These are phyloP conservation scores for Exocentrus adspersus DNA, from an alignment of 2,888 invertebrate species.

Conservation along the genomic window DNA sequence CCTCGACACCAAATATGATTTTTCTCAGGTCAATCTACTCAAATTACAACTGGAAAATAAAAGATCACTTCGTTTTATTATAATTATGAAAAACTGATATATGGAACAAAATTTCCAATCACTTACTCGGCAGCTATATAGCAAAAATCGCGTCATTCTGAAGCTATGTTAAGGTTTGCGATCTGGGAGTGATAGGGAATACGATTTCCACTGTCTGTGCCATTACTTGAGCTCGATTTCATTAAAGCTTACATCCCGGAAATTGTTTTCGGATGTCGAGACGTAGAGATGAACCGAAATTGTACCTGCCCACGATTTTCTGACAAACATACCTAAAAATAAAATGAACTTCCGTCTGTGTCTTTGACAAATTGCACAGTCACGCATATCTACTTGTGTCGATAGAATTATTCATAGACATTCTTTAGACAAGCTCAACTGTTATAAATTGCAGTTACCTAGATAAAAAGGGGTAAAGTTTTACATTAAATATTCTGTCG, in stretches of 20 bases:
- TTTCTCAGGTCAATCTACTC: no score
- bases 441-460: no score
- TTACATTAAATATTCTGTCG: no score
- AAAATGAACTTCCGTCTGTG: no score
- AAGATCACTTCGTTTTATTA: no score
- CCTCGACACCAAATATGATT: no score
- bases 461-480: no score
- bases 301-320: slow-evolving; percentile 43
- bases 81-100: no score
- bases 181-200: slow-evolving; percentile 43
- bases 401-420: no score
- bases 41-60: no score
- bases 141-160: slow-evolving; percentile 40
- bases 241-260: slow-evolving; percentile 42
- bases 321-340: slow-evolving; percentile 42
- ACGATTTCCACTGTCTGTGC: slow-evolving; percentile 39
- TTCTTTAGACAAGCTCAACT: no score
- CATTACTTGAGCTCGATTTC: slow-evolving; percentile 40
- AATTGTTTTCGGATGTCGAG: slow-evolving; percentile 46
- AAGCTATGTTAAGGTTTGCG: slow-evolving; percentile 37
- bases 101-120: slow-evolving; percentile 31
- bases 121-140: slow-evolving; percentile 28
- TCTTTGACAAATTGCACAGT: slow-evolving; percentile 30
- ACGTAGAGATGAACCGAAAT: slow-evolving; percentile 38
- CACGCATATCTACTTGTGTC: no score